Percentiles rank a stretch among this genome's conserved stretches.
Evolutionary conservation across 2,797 vertebrate species (phyloP).

Genomic region (Phataginus tetradactyla): DNA sequence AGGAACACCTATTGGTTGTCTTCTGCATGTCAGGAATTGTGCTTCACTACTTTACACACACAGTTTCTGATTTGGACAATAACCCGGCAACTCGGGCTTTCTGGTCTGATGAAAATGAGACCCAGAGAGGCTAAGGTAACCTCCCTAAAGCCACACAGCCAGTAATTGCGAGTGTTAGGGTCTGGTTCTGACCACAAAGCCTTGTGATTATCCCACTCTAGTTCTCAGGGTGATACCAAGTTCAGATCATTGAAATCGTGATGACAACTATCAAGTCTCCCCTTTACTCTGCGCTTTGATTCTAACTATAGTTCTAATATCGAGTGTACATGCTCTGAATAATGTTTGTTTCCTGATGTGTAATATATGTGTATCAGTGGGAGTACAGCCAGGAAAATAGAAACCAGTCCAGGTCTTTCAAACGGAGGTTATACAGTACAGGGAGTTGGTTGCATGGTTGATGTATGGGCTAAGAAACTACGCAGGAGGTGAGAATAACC

Average conservation of each 20-base stretch:
- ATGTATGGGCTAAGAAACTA: neutral
- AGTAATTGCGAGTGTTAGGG: neutral
- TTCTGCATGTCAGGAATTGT: neutral
- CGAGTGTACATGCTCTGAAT: neutral
- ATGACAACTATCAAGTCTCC: neutral
- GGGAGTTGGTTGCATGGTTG: neutral
- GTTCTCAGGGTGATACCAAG: neutral
- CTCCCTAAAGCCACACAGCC: neutral
- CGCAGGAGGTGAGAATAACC: neutral
- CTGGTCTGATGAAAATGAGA: neutral
- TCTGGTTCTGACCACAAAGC: neutral
- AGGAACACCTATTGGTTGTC: neutral
- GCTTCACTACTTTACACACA: neutral
- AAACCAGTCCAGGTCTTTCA: neutral
- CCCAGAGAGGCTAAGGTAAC: neutral
- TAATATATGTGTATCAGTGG: neutral
- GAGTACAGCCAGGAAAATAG: neutral
- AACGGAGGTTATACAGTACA: neutral
- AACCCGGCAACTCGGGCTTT: fast-evolving
- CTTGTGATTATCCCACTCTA: fast-evolving
- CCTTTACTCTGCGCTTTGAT: neutral
- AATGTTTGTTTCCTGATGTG: neutral
- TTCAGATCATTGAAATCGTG: neutral
- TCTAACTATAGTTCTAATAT: neutral
- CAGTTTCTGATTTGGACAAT: neutral